Conservation (phyloP, 35 echinoderm and acorn worm species). For the Amphiura filiformis region DNA sequence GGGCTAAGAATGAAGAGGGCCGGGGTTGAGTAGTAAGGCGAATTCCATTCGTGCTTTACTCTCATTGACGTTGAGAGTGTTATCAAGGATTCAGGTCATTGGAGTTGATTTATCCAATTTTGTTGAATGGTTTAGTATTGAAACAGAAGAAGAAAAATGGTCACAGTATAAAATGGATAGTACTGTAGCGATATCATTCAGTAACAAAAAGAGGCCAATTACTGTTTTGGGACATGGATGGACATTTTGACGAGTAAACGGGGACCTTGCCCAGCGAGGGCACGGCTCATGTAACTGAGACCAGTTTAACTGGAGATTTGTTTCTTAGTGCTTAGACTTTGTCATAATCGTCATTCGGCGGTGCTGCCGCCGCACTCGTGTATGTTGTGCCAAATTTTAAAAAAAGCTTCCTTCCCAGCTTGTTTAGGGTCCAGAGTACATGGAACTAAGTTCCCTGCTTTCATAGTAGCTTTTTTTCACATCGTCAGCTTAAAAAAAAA, state of each 20-base stretch:
- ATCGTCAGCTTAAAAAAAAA: background rate
- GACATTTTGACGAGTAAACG: background rate
- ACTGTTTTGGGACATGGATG: no score
- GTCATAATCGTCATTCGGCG: background rate
- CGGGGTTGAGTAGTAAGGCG: background rate
- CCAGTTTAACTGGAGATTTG: background rate
- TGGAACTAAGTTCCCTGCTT: background rate
- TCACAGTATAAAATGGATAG: no score
- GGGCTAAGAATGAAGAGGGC: no score
- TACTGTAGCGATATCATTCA: no score
- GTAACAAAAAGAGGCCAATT: no score
- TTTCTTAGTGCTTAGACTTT: background rate
- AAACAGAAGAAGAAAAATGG: background rate
- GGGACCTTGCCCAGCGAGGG: background rate
- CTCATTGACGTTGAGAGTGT: background rate
- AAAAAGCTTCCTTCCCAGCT: background rate
- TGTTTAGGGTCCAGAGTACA: background rate
- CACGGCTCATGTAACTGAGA: background rate
- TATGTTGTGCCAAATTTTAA: background rate
- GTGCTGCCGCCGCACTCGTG: background rate
- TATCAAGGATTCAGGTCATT: background rate
- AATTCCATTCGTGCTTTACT: conserved; percentile 10
- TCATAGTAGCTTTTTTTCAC: background rate
- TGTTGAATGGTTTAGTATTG: background rate
- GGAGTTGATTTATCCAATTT: background rate